Conservation (phyloP, 2,888 invertebrate species). For the Cremastinae sp. region DNA sequence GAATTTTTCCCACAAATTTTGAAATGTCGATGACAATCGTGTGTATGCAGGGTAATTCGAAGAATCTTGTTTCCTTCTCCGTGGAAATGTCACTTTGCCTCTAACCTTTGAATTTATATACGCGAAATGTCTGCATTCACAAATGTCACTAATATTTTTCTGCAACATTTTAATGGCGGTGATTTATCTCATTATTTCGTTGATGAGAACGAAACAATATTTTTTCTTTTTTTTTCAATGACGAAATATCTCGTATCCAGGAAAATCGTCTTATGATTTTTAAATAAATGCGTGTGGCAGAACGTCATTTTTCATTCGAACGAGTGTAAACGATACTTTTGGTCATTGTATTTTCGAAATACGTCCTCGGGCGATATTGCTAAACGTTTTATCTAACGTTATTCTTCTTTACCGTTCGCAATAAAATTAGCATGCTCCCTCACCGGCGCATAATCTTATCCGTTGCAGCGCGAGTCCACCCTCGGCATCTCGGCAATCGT, state of each 20-base stretch:
- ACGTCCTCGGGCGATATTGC: constrained; percentile 41
- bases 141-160: constrained; percentile 19
- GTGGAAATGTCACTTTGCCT: no score
- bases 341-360: constrained; percentile 36
- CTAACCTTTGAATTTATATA: constrained; percentile 17
- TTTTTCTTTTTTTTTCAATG: no score
- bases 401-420: constrained; percentile 41
- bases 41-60: not conserved
- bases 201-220: no score
- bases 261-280: constrained; percentile 1
- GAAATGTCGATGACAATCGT: no score
- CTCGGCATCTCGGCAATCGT: constrained; percentile 38
- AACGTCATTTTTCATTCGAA: not conserved
- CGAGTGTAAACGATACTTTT: not conserved
- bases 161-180: no score
- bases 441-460: constrained; percentile 42
- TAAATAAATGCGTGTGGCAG: constrained; percentile 19
- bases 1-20: no score
- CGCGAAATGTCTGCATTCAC: constrained; percentile 20
- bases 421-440: constrained; percentile 46
- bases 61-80: not conserved
- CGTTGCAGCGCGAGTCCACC: constrained; percentile 38
- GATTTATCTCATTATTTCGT: no score
- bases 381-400: constrained; percentile 53
- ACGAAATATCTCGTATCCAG: not conserved